Conservation (phyloP, 2,797 vertebrate genomes). For the Hypotaenidia okinawae region DNA sequence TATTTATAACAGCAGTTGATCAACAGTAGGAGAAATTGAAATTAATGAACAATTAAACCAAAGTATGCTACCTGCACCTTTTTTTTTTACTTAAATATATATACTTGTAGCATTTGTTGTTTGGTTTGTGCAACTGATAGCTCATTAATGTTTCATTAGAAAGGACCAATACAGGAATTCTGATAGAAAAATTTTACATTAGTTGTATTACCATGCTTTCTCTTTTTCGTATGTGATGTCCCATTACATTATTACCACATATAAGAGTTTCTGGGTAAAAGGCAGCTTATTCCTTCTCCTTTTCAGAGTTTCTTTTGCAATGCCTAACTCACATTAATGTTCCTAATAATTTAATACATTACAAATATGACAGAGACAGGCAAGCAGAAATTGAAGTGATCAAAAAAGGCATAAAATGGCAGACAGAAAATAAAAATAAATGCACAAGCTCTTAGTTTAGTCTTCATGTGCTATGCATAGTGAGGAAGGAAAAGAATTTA, state of each 20-base stretch:
- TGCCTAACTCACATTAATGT: neutral
- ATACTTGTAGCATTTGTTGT: neutral
- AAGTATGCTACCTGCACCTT: neutral
- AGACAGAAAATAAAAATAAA: neutral
- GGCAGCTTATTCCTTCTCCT: neutral
- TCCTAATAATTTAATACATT: neutral
- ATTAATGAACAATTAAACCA: neutral
- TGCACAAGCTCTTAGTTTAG: neutral
- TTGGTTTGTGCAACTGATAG: neutral
- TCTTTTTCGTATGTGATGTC: neutral
- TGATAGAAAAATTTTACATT: neutral
- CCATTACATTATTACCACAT: neutral
- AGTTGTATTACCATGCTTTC: neutral
- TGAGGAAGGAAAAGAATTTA: neutral
- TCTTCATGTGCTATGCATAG: neutral
- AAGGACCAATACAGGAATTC: neutral
- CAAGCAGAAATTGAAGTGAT: neutral
- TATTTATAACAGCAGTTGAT: neutral
- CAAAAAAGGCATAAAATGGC: neutral
- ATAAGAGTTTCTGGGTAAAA: neutral
- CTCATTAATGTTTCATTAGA: neutral
- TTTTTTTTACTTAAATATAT: neutral
- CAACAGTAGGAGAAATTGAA: neutral
- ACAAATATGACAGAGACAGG: neutral
- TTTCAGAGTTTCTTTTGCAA: neutral